Base-by-base conservation (phyloP, 2,113 vertebrate species). In the Cavia porcellus region DNA sequence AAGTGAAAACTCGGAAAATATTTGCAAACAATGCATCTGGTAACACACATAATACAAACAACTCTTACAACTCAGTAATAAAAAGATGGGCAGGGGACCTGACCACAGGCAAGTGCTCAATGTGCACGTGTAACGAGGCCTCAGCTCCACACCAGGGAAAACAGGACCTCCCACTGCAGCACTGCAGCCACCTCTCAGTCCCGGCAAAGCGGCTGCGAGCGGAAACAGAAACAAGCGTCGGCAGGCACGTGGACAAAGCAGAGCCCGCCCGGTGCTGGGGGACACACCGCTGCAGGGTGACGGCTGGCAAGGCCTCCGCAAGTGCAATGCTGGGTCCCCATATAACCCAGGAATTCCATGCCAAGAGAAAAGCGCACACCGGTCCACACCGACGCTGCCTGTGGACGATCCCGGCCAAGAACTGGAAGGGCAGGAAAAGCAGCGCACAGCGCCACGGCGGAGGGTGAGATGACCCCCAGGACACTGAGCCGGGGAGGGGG, bases 201-300 rank as follows among this genome's bases (percentile, higher is more conserved):
- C 52, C 52, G 38, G n/a, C 42, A 62, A 35, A 62, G 70, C 15
- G 3, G n/a, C 20, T 14, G 8, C 0, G 19, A 38, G 28, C 42
- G 55, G 38, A 66, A 57, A 70, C 17, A 50, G 32, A 32, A 25
- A 83, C 20, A 64, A 64, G 30, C 3, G 13, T 5, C 28, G 55
- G 1, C 17, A 15, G n/a, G 64, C 32, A 55, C 0, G 1, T 0
- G 0, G 80, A 19, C 24, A 64, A 30, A 52, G 7, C 3, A 19
- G 59, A 61, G 57, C 45, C 81, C 57, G 25, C 8, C 15, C 32
- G 47, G 45, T 50, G 45, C 28, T 32, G 45, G 28, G 68, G 68
- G 7, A 70, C 7, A 0, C 19, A 35, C 68, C 20, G 30, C 35
- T 70, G 68, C 2, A 14, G 61, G 38, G 20, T 59, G 38, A 15